Percentiles rank a stretch among this genome's conserved stretches.
Evolutionary conservation across 2,888 invertebrate genomes (phyloP).

Genomic region (Drosophila infuscata): DNA sequence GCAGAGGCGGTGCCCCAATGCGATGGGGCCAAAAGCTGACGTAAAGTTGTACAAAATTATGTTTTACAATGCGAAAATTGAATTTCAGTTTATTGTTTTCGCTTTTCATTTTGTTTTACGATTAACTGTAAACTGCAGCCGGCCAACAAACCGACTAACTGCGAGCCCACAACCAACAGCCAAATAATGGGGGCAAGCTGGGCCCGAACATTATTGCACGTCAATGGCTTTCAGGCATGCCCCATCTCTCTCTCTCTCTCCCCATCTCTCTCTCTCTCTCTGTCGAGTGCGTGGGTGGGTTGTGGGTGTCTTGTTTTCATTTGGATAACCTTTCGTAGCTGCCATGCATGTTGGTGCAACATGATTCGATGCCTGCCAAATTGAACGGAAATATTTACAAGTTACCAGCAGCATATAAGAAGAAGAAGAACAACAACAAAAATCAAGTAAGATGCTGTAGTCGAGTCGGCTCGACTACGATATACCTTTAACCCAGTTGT

Average conservation of each 20-base stretch:
- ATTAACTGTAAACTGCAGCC: constrained; percentile 75
- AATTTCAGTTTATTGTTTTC: constrained; percentile 79
- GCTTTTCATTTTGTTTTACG: constrained; percentile 69
- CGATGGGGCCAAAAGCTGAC: constrained; percentile 60
- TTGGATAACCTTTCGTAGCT: constrained; percentile 36
- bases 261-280: background rate
- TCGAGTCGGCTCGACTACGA: too few relatives aligned
- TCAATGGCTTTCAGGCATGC: constrained; percentile 54
- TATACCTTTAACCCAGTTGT: too few relatives aligned
- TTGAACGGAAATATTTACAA: constrained; percentile 63
- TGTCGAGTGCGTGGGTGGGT: constrained; percentile 11
- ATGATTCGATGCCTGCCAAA: constrained; percentile 54
- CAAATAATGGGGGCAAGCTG: constrained; percentile 18
- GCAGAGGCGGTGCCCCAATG: constrained; percentile 38
- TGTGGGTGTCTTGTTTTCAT: constrained; percentile 22
- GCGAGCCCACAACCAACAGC: constrained; percentile 7
- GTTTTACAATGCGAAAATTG: constrained; percentile 82
- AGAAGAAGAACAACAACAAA: too few relatives aligned
- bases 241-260: background rate
- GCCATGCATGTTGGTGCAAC: constrained; percentile 19
- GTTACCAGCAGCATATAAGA: constrained; percentile 31
- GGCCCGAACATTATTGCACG: constrained; percentile 58
- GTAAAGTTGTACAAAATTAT: constrained; percentile 79
- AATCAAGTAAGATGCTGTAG: too few relatives aligned
- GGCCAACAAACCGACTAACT: constrained; percentile 26